These are phyloP conservation scores for Platichthys flesus DNA, from an alignment of 2,113 vertebrate species.

Conservation along the genomic window DNA sequence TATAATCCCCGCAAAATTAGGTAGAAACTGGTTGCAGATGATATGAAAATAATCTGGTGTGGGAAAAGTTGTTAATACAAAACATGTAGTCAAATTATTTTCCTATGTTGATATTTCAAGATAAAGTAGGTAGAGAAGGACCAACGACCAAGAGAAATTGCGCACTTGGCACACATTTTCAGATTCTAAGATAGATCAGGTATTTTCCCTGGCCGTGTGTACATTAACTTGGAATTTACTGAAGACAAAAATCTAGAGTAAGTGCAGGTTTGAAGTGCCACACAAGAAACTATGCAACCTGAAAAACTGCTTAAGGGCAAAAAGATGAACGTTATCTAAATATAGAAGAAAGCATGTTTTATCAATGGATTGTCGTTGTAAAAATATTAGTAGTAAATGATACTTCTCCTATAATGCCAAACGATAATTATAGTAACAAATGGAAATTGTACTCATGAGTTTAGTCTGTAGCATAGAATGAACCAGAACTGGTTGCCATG, in stretches of 20 bases:
- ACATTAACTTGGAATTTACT: background rate
- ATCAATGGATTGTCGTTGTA: no score
- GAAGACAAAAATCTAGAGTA: constrained; percentile 1
- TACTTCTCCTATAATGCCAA: no score
- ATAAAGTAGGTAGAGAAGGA: background rate
- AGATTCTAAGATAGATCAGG: background rate
- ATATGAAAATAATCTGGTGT: no score
- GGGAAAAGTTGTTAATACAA: no score
- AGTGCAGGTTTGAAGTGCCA: background rate
- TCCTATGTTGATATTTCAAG: no score
- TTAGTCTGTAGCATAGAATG: background rate
- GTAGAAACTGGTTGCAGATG: no score
- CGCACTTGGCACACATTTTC: no score
- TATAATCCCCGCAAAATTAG: background rate
- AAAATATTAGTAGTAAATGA: no score
- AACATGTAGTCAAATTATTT: no score
- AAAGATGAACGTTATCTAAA: background rate
- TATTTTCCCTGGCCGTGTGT: background rate
- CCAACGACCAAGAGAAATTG: background rate
- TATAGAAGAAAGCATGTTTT: background rate
- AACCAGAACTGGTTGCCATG: background rate
- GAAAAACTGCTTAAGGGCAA: background rate
- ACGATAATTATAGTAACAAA: background rate
- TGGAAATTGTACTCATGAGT: background rate
- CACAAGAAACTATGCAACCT: no score